Conservation (phyloP, 1,140 invertebrate genomes). For the Bradysia coprophila region DNA sequence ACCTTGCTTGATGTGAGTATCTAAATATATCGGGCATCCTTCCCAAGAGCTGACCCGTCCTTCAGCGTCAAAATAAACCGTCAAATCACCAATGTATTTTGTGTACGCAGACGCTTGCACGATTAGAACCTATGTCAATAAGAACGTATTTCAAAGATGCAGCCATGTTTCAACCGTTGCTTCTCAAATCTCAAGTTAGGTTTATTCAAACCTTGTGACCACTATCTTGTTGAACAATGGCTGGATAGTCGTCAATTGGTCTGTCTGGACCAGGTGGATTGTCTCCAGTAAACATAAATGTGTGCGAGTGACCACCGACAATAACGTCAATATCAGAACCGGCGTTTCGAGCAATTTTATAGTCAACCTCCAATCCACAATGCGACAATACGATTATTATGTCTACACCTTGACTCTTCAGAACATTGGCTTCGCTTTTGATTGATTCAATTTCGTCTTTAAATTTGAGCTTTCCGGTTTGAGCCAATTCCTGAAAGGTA, state of each 20-base stretch:
- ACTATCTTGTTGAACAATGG: constrained; percentile 32
- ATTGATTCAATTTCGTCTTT: constrained; percentile 46
- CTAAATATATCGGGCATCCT: constrained; percentile 58
- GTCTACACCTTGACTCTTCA: constrained; percentile 40
- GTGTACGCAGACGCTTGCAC: constrained; percentile 49
- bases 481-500: constrained; percentile 33
- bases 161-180: constrained; percentile 46
- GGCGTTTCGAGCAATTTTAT: constrained; percentile 40
- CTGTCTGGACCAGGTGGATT: constrained; percentile 32
- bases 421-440: constrained; percentile 35
- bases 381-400: constrained; percentile 69
- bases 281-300: constrained; percentile 43
- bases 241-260: constrained; percentile 41
- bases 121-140: constrained; percentile 43
- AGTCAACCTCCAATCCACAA: constrained; percentile 49
- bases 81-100: constrained; percentile 55
- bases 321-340: constrained; percentile 53
- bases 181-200: constrained; percentile 39
- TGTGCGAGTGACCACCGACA: constrained; percentile 77
- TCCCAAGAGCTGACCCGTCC: constrained; percentile 46
- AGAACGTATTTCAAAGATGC: constrained; percentile 43
- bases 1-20: constrained; percentile 40
- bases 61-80: constrained; percentile 49
- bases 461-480: constrained; percentile 39
- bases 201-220: constrained; percentile 35